phyloP scores from a whole-genome alignment of 2,888 invertebrate species.

The Scelioninae gen. 1 region DNA sequence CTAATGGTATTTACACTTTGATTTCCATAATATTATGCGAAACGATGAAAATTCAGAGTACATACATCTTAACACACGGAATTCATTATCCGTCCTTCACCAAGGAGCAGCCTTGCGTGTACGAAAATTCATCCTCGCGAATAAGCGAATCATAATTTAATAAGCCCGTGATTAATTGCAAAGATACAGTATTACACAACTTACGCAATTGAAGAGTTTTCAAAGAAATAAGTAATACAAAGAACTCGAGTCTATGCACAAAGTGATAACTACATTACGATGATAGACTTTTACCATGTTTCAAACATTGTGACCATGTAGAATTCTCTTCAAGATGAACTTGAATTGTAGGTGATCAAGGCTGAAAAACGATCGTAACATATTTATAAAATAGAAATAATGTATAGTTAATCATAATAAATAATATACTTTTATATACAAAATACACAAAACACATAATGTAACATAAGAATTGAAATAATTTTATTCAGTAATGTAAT shows the following conservation, averaged over 20 bases:
- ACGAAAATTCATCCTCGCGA: constrained; percentile 56
- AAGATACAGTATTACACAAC: constrained; percentile 43
- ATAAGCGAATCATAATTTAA: constrained; percentile 66
- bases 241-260: constrained; percentile 38
- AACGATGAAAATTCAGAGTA: constrained; percentile 31
- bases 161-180: constrained; percentile 58
- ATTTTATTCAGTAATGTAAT: too few species aligned
- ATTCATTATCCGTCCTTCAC: constrained; percentile 48
- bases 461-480: too few species aligned
- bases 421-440: too few species aligned
- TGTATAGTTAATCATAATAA: too few species aligned
- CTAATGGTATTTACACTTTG: constrained; percentile 8
- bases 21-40: constrained; percentile 48
- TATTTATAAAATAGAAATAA: too few species aligned
- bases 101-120: constrained; percentile 45
- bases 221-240: constrained; percentile 50
- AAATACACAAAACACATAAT: too few species aligned
- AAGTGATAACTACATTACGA: constrained; percentile 35
- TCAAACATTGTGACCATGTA: not conserved
- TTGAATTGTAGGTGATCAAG: too few species aligned
- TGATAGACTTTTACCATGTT: constrained; percentile 20
- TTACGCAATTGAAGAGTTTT: constrained; percentile 43
- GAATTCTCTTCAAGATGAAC: too few species aligned
- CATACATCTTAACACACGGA: constrained; percentile 28
- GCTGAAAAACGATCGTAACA: not conserved